Evolutionary conservation across 2,888 invertebrate species (phyloP).

Genomic region (Amiota communis): DNA sequence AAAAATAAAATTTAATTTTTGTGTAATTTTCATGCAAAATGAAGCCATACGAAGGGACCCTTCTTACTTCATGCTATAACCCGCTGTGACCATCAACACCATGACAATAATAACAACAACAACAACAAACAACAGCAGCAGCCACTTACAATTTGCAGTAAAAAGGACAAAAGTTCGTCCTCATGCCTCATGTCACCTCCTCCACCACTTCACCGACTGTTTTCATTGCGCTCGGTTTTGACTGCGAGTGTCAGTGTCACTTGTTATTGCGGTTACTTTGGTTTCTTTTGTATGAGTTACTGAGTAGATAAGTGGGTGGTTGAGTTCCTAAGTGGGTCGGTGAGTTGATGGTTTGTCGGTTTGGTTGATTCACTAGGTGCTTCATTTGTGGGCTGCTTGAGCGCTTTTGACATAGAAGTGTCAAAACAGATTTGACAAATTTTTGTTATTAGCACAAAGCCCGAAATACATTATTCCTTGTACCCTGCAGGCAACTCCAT

Average conservation of each 20-base stretch:
- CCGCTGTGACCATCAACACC: not conserved
- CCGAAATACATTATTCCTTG: slow-evolving; percentile 19
- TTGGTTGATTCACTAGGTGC: not conserved
- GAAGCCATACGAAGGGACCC: slow-evolving; percentile 2
- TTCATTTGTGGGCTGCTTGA: slow-evolving; percentile 39
- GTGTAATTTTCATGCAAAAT: slow-evolving; percentile 48
- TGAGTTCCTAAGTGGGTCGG: not conserved
- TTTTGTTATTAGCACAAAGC: slow-evolving; percentile 55
- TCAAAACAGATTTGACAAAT: slow-evolving; percentile 68
- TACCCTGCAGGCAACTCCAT: not conserved
- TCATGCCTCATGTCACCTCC: no score
- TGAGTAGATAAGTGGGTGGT: not conserved
- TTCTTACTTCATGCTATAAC: not conserved
- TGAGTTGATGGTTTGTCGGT: not conserved
- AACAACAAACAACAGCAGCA: slow-evolving; percentile 23
- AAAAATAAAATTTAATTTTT: slow-evolving; percentile 42
- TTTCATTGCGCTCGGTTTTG: slow-evolving; percentile 46
- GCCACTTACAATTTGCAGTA: not conserved
- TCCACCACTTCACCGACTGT: not conserved
- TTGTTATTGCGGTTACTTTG: slow-evolving; percentile 15
- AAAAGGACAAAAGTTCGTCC: slow-evolving; percentile 36
- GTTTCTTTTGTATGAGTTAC: not conserved
- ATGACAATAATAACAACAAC: slow-evolving; percentile 3
- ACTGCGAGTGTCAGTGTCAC: slow-evolving; percentile 24
- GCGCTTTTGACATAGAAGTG: slow-evolving; percentile 62